Evolutionary conservation across 2,113 vertebrate genomes (phyloP), one percentile per base, ranked within the genome.

Genomic region (Carassius auratus): DNA sequence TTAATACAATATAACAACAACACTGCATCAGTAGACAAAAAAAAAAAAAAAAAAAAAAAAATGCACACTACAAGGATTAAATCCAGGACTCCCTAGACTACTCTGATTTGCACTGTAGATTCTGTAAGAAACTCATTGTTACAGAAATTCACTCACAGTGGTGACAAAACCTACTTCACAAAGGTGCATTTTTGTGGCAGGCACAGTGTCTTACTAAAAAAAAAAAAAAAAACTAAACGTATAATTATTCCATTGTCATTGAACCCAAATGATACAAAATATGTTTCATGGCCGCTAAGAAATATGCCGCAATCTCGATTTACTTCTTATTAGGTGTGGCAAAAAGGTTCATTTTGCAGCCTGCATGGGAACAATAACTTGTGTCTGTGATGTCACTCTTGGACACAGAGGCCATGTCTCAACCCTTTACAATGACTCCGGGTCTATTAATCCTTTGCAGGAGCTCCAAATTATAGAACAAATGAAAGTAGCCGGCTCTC

Each of bases 371-470:
- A 55, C 50, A 76, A 76, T 76, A 55, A 76, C 45, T 76, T 52
- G 75, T 81, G 64, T 61, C 57, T 61, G 57, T 81, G 80, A 69
- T 68, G 59, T 81, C 80, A 81, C 5, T 81, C 45, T 69, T 81
- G 64, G 79, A 81, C 19, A 81, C 17, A 50, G 80, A 69, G 45
- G 26, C 30, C 17, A 33, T 66, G 38, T 77, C 73, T 66, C 42
- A 76, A 48, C 42, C 7, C 23, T 71, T 80, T 30, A 71, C 45
- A 38, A 19, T 13, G 64, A 59, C 38, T 85, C 26, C 0, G 76
- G 76, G 30, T 75, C 38, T 45, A 81, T 76, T 83, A 86, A 86
- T 86, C 66, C 80, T 61, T 64, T 48, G 62, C 52, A 76, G 77
- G 50, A 38, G 55, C 50, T 30, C 21, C 33, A 64, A 83, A 85